Evolutionary conservation across 2,888 invertebrate species (phyloP), one percentile per base, ranked within the genome.

Genomic region (Dysmachus trigonus): DNA sequence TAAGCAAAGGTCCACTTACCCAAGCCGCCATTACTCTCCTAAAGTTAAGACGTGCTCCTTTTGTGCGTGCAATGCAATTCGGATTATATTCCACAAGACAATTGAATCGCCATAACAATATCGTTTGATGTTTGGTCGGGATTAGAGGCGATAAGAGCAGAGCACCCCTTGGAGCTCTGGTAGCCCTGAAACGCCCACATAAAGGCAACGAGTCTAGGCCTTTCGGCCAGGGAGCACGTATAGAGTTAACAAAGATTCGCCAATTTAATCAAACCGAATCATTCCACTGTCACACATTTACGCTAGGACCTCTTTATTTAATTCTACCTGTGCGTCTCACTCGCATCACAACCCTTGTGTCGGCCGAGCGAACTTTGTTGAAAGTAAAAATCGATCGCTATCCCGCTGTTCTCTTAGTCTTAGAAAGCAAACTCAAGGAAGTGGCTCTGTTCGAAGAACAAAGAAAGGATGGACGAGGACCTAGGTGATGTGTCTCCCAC

Each of bases 51-150:
- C 83, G 83, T 83, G 83, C 41, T 41, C 18, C 72, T 83, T 83
- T 81, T 41, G 41, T 72, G 53, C 72, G 83, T 30, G 35, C 72
- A 83, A 89, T 90, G 90, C 90, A 91, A 91, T 91, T 90, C 90
- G 89, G 89, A 90, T 90, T 90, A 91, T 91, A 91, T 90, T 91
- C 91, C 90, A 90, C 90, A 89, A 90, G 91, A 91, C 91, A 91
- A 90, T 91, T 91, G 91, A 90, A 90, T 90, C 89, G 89, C 90
- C 89, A 91, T 91, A 91, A 91, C 91, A 91, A 91, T 91, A 90
- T 91, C 90, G 90, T 90, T 91, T 90, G 90, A 91, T 91, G 91
- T 90, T 91, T 91, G 53, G 33, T 7, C 31, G 31, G 51, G 85
- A 74, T 51, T 47, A 74, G 72, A 83, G 72, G 71, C 72, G 71